phyloP scores from a whole-genome alignment of 2,888 invertebrate genomes.

The Rhamnusium bicolor region DNA sequence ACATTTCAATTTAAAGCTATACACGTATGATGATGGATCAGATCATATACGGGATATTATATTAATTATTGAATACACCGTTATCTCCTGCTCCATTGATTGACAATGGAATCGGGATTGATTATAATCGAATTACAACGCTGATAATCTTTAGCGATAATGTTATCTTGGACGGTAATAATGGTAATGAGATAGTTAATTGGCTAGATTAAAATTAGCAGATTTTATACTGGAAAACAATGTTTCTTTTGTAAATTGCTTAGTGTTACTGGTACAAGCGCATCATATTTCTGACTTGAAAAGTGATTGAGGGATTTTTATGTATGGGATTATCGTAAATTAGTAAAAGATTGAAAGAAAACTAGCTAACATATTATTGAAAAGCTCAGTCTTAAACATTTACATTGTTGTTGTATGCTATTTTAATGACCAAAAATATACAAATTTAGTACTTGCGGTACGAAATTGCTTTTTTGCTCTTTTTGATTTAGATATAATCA shows the following conservation, averaged over 20 bases:
- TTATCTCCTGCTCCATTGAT: constrained; percentile 43
- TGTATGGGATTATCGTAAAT: too few relatives aligned
- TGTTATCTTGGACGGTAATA: background rate
- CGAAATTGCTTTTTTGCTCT: too few relatives aligned
- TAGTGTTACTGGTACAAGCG: too few relatives aligned
- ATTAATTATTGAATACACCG: constrained; percentile 43
- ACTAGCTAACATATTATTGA: too few relatives aligned
- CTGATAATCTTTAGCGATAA: constrained; percentile 33
- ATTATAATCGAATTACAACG: constrained; percentile 45
- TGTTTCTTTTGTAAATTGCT: background rate
- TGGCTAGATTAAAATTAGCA: background rate
- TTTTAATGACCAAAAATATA: too few relatives aligned
- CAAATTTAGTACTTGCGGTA: too few relatives aligned
- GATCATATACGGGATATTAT: constrained; percentile 41
- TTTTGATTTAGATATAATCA: too few relatives aligned
- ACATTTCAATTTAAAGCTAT: constrained; percentile 9
- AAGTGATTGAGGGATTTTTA: too few relatives aligned
- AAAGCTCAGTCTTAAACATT: too few relatives aligned
- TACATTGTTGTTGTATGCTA: too few relatives aligned
- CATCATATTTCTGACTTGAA: too few relatives aligned
- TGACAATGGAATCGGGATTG: constrained; percentile 41
- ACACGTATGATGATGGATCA: constrained; percentile 15
- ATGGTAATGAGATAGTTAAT: background rate
- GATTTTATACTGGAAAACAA: background rate
- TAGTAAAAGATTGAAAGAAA: too few relatives aligned